Evolutionary conservation across 2,888 invertebrate species (phyloP).

Genomic region (Latrodectus elegans): DNA sequence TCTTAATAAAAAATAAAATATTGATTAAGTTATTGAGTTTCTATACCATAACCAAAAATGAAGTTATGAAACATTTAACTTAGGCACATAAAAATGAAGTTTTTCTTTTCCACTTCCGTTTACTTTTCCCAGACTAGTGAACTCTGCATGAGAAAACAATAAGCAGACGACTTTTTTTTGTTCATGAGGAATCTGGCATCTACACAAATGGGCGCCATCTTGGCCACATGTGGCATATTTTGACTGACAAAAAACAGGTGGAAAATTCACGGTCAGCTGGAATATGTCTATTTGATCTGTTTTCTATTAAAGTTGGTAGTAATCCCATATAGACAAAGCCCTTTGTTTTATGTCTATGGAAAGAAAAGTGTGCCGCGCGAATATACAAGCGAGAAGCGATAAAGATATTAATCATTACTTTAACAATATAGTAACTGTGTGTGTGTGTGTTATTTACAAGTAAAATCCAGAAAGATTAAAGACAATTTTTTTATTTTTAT

Average conservation of each 20-base stretch:
- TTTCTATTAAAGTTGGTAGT: conserved; percentile 61
- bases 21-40: no score
- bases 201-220: conserved; percentile 54
- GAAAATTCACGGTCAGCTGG: conserved; percentile 57
- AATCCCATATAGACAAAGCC: conserved; percentile 43
- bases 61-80: no score
- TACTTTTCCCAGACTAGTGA: conserved; percentile 31
- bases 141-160: conserved; percentile 53
- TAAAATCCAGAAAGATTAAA: no score
- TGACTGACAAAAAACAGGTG: conserved; percentile 63
- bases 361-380: no score
- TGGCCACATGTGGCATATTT: conserved; percentile 51
- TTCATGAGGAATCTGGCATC: conserved; percentile 48
- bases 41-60: no score
- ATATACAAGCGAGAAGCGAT: no score
- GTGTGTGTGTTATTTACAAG: no score
- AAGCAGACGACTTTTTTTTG: conserved; percentile 54
- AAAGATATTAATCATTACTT: no score
- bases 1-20: no score
- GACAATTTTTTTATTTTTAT: no score
- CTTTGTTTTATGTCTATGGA: no score
- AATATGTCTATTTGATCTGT: conserved; percentile 26
- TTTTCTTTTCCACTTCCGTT: conserved; percentile 2
- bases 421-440: no score
- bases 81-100: not conserved